These are phyloP conservation scores for Notothenia rossii DNA, from an alignment of 2,113 vertebrate species.

Conservation along the genomic window DNA sequence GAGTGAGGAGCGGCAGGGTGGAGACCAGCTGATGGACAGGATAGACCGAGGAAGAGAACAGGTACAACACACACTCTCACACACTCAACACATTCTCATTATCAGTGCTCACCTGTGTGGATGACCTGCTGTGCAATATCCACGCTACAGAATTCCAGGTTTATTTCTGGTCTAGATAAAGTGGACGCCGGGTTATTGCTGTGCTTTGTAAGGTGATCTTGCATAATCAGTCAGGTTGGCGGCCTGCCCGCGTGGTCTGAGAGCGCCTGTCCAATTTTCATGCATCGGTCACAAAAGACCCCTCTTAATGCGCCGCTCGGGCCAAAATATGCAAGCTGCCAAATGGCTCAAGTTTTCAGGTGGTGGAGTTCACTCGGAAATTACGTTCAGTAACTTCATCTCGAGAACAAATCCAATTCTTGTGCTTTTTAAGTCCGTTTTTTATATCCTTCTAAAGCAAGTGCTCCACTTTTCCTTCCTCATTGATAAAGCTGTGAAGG, in stretches of 20 bases:
- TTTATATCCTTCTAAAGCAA: constrained; percentile 20
- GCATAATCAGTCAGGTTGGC: constrained; percentile 74
- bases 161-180: constrained; percentile 50
- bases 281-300: constrained; percentile 72
- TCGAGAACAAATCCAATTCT: constrained; percentile 59
- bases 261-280: constrained; percentile 78
- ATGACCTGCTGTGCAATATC: constrained; percentile 34
- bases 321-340: constrained; percentile 73
- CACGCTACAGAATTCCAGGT: constrained; percentile 14
- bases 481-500: constrained; percentile 56
- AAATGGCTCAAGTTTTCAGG: constrained; percentile 76
- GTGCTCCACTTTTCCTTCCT: constrained; percentile 60
- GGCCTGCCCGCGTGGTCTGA: constrained; percentile 60
- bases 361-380: constrained; percentile 68
- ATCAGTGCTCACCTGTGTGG: constrained; percentile 48
- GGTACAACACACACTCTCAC: constrained; percentile 78
- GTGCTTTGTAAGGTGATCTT: constrained; percentile 80
- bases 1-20: constrained; percentile 93
- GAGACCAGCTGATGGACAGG: constrained; percentile 92
- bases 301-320: constrained; percentile 62
- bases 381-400: constrained; percentile 50
- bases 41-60: constrained; percentile 93
- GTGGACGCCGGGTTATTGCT: constrained; percentile 62
- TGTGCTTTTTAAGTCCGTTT: constrained; percentile 41
- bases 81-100: constrained; percentile 48